Conservation (phyloP, 2,113 vertebrate genomes). For the Serilophus lunatus region DNA sequence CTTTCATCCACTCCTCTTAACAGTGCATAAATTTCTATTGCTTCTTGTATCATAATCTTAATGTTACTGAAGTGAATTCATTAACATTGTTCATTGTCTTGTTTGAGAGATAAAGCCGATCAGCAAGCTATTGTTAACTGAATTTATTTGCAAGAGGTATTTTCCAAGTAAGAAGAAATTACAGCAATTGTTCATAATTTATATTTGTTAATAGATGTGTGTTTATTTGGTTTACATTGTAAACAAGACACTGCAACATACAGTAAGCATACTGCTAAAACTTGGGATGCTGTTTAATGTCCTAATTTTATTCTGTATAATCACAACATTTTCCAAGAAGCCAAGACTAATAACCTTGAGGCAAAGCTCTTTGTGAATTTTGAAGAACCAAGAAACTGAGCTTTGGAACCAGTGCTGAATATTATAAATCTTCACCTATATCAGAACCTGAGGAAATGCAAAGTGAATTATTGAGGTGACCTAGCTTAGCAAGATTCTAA, state of each 20-base stretch:
- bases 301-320: slow-evolving; percentile 37
- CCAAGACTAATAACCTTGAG: slow-evolving; percentile 49
- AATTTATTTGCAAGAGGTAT: slow-evolving; percentile 33
- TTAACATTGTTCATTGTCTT: neutral
- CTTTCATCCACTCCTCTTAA: neutral
- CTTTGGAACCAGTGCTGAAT: slow-evolving; percentile 1
- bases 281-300: slow-evolving; percentile 1
- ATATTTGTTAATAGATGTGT: slow-evolving; percentile 46
- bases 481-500: slow-evolving; percentile 2
- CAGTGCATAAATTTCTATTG: neutral
- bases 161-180: slow-evolving; percentile 43
- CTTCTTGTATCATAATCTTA: neutral
- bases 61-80: neutral
- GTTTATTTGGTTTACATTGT: slow-evolving; percentile 32
- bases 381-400: slow-evolving; percentile 2
- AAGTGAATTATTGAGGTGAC: slow-evolving; percentile 38
- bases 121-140: neutral
- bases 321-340: slow-evolving; percentile 21
- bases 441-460: slow-evolving; percentile 12
- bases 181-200: slow-evolving; percentile 42
- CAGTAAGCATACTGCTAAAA: neutral
- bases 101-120: slow-evolving; percentile 20
- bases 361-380: slow-evolving; percentile 16
- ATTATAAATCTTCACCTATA: slow-evolving; percentile 15
- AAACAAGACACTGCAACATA: slow-evolving; percentile 48